Evolutionary conservation across 1,140 invertebrate genomes (phyloP).

Genomic region (Nylanderia fulva): DNA sequence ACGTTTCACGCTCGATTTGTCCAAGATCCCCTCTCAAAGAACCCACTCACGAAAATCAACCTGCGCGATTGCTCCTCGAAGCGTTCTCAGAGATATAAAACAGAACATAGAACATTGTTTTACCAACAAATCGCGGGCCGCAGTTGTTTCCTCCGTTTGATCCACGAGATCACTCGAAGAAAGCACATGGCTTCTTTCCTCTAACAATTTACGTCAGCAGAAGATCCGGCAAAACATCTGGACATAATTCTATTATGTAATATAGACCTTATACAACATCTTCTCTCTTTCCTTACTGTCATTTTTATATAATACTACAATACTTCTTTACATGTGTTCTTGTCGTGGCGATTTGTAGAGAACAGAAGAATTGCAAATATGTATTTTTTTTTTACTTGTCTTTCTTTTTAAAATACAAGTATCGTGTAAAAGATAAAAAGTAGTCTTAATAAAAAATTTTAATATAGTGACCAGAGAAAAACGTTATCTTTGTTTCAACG

Average conservation of each 20-base stretch:
- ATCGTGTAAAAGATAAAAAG: not conserved
- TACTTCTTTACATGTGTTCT: not conserved
- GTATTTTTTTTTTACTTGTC: not conserved
- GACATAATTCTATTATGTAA: slow-evolving; percentile 4
- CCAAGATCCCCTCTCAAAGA: not conserved
- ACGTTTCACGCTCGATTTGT: slow-evolving; percentile 46
- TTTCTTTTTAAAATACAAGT: not conserved
- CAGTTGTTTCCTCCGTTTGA: slow-evolving; percentile 2
- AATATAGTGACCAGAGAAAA: not conserved
- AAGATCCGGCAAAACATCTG: not conserved
- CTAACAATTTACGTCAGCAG: not conserved
- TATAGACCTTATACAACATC: not conserved
- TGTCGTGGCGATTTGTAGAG: not conserved
- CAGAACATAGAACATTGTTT: slow-evolving; percentile 35
- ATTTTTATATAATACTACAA: not conserved
- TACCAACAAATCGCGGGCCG: slow-evolving; percentile 13
- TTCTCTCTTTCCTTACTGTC: not conserved
- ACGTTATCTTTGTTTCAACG: not conserved
- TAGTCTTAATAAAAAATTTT: not conserved
- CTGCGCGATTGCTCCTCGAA: not conserved
- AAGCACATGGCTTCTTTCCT: not conserved
- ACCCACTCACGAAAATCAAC: slow-evolving; percentile 52
- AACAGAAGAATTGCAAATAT: not conserved
- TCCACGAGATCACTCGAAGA: not conserved
- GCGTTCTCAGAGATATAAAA: slow-evolving; percentile 26